Percentiles rank a stretch among this genome's conserved stretches.
phyloP scores from a whole-genome alignment of 1,140 invertebrate species.

The Anadara kagoshimensis region DNA sequence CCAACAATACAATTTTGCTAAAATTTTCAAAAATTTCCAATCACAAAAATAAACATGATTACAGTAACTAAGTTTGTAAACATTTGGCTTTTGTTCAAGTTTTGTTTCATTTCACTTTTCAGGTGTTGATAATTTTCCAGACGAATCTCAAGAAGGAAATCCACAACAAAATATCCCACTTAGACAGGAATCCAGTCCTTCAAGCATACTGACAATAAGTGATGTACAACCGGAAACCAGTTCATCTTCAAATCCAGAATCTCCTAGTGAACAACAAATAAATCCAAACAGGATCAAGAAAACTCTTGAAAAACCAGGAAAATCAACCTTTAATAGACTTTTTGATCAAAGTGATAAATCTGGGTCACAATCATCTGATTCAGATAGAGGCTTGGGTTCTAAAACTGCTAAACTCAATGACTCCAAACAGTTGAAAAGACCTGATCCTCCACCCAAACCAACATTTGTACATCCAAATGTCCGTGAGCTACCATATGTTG shows the following conservation, averaged over 20 bases:
- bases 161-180: too few species aligned
- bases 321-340: neutral
- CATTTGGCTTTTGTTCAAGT: too few species aligned
- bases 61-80: too few species aligned
- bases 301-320: slow-evolving; percentile 24
- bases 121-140: too few species aligned
- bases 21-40: too few species aligned
- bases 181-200: too few species aligned
- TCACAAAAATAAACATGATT: too few species aligned
- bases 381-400: neutral
- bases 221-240: slow-evolving; percentile 12
- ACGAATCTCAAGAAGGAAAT: too few species aligned
- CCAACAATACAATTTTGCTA: too few species aligned
- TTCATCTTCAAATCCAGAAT: slow-evolving; percentile 47
- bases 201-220: neutral
- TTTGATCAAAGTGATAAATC: neutral
- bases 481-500: slow-evolving; percentile 26
- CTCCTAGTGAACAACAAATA: slow-evolving; percentile 34
- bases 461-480: slow-evolving; percentile 39
- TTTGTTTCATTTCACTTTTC: too few species aligned
- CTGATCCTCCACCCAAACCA: slow-evolving; percentile 46
- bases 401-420: slow-evolving; percentile 4
- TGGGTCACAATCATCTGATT: slow-evolving; percentile 17
- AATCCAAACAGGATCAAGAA: slow-evolving; percentile 11
- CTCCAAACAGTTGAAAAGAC: slow-evolving; percentile 17